Evolutionary conservation across 2,888 invertebrate species (phyloP), one percentile per base, ranked within the genome.

Genomic region (Eristalinus sepulchralis): DNA sequence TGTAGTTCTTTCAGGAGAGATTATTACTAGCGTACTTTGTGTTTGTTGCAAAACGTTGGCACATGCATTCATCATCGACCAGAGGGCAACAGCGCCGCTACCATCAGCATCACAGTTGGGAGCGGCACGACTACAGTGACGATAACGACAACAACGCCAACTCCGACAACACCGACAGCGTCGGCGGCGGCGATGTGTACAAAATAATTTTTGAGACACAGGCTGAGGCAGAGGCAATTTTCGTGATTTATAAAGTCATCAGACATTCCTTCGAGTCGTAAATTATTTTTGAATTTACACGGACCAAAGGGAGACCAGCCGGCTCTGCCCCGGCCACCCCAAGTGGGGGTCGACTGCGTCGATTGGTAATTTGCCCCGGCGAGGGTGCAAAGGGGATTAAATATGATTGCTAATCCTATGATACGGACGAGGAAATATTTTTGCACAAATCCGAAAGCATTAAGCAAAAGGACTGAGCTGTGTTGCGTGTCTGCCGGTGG

Each of bases 231-330:
- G 78, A 72, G 70, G 57, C 78, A 79, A 75, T 79, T 88, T 82
- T 81, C 73, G 72, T 88, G 82, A 88, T 88, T 88, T 85, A 82
- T 88, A 73, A 79, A 88, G 82, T 88, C 88, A 79, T 88, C 81
- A 85, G 78, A 11, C 72, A 85, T 88, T 82, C 76, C 75, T 82
- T 39, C 17, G 27, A 76, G 85, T 79, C 86, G 75, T 86, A 86
- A 86, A 86, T 86, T 83, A 86, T 83, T 78, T 83, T 71, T 10
- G 78, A 86, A 83, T 83, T 78, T 78, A 82, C 78, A 77, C 73
- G 53, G 53, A 39, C 22, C 47, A 8, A n/a, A 8, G 76, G 55
- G 24, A 63, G 33, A 53, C 27, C 31, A 55, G 20, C 4, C n/a
- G 33, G 36, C 9, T 73, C 10, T 13, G 17, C 22, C 13, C 11